Percentiles rank a stretch among this genome's conserved stretches.
Evolutionary conservation across 2,113 vertebrate species (phyloP).

Genomic region (Lepisosteus osseus): DNA sequence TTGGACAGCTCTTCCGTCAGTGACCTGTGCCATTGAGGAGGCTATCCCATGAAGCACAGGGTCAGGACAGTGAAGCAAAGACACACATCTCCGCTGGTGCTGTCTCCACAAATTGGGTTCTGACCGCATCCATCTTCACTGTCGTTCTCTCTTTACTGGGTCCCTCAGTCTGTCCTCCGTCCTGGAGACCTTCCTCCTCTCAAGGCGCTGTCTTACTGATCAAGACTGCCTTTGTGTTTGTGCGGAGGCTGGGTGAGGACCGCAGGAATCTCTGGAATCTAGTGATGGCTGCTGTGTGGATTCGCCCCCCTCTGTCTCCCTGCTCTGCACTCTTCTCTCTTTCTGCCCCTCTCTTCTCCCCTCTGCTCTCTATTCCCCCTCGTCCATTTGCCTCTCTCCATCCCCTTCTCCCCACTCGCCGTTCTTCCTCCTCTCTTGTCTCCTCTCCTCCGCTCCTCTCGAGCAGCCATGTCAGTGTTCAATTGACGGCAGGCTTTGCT

Average conservation of each 20-base stretch:
- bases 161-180: too few species aligned
- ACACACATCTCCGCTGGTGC: too few species aligned
- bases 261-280: background rate
- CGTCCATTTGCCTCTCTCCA: background rate
- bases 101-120: too few species aligned
- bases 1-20: too few species aligned
- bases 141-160: too few species aligned
- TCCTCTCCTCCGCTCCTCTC: background rate
- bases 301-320: background rate
- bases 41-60: too few species aligned
- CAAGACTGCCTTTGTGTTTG: background rate
- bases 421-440: slow-evolving; percentile 10
- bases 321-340: background rate
- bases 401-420: slow-evolving; percentile 22
- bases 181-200: too few species aligned
- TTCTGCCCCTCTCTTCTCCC: slow-evolving; percentile 12
- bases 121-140: too few species aligned
- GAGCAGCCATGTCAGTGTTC: slow-evolving; percentile 32
- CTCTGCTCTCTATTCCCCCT: background rate
- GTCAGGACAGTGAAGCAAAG: too few species aligned
- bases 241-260: background rate
- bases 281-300: background rate
- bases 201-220: too few species aligned
- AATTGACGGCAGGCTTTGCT: slow-evolving; percentile 49
- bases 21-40: too few species aligned